phyloP scores from a whole-genome alignment of 2,113 vertebrate species.

The Platycercus adscitus region DNA sequence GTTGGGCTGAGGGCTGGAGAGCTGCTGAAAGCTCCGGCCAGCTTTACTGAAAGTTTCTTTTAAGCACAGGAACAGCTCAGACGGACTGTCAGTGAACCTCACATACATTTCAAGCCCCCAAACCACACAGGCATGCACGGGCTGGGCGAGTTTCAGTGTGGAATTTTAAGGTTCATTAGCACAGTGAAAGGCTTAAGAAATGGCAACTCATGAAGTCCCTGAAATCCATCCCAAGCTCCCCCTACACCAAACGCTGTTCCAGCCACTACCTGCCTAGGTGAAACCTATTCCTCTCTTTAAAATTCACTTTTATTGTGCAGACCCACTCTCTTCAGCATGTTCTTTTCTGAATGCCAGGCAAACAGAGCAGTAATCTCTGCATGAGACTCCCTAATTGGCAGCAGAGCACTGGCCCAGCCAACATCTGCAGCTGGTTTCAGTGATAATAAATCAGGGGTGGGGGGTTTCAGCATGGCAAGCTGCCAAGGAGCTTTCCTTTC shows the following conservation, averaged over 20 bases:
- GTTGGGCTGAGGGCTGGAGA: neutral
- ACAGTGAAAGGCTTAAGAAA: neutral
- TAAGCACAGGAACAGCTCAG: neutral
- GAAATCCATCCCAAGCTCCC: neutral
- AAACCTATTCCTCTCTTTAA: neutral
- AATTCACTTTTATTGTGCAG: neutral
- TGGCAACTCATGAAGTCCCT: neutral
- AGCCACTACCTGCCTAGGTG: neutral
- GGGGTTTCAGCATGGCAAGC: neutral
- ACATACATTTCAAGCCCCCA: neutral
- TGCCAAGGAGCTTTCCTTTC: slow-evolving; percentile 57
- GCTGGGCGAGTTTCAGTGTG: neutral
- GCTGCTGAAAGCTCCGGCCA: neutral
- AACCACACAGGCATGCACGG: neutral
- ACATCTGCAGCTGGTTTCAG: slow-evolving; percentile 90
- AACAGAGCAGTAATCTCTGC: slow-evolving; percentile 72
- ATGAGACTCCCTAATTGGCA: slow-evolving; percentile 87
- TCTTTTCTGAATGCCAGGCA: slow-evolving; percentile 27
- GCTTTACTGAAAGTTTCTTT: neutral
- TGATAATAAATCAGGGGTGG: slow-evolving; percentile 87
- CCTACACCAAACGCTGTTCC: fast-evolving
- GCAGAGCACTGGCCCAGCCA: slow-evolving; percentile 79
- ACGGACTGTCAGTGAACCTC: neutral
- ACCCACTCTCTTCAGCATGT: neutral
- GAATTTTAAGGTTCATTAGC: neutral